These are phyloP conservation scores for Takifugu bimaculatus DNA, from an alignment of 2,113 vertebrate species.

Conservation along the genomic window DNA sequence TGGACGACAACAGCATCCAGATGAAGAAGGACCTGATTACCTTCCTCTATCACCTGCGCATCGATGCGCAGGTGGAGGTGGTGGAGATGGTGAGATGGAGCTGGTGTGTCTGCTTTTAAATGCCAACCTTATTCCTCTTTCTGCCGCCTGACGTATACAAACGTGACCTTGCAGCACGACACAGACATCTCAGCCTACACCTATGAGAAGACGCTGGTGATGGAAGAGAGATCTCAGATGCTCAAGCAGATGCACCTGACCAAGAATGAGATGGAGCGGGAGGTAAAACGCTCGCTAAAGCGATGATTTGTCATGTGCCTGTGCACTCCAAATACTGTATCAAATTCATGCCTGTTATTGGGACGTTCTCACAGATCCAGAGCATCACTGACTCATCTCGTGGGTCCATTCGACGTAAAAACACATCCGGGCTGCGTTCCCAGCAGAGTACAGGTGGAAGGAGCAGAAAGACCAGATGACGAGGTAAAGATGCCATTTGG, in stretches of 20 bases:
- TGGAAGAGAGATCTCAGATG: conserved; percentile 97
- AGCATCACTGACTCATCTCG: conserved; percentile 95
- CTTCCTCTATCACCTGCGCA: conserved; percentile 94
- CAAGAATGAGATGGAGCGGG: conserved; percentile 94
- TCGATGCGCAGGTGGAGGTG: conserved; percentile 92
- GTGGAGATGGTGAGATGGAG: conserved; percentile 90
- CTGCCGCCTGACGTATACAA: conserved; percentile 10
- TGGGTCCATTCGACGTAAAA: conserved; percentile 93
- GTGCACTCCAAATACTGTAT: neutral
- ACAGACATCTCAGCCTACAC: conserved; percentile 95
- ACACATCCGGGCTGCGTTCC: conserved; percentile 72
- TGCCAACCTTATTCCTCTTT: too few species aligned
- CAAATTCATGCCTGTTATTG: neutral
- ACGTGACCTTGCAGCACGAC: conserved; percentile 78
- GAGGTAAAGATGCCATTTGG: conserved; percentile 75
- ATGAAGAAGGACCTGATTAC: conserved; percentile 98
- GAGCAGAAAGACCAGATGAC: conserved; percentile 86
- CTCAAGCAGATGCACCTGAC: conserved; percentile 98
- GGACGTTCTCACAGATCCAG: conserved; percentile 80
- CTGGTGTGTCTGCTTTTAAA: too few species aligned
- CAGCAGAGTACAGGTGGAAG: conserved; percentile 81
- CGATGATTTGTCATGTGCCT: conserved; percentile 6
- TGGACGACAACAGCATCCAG: conserved; percentile 99
- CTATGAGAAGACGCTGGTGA: conserved; percentile 94
- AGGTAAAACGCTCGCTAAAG: conserved; percentile 73